Percentiles rank a stretch among this genome's conserved stretches.
These are phyloP conservation scores for Cheilosia pagana DNA, from an alignment of 2,888 invertebrate genomes.

Conservation along the genomic window DNA sequence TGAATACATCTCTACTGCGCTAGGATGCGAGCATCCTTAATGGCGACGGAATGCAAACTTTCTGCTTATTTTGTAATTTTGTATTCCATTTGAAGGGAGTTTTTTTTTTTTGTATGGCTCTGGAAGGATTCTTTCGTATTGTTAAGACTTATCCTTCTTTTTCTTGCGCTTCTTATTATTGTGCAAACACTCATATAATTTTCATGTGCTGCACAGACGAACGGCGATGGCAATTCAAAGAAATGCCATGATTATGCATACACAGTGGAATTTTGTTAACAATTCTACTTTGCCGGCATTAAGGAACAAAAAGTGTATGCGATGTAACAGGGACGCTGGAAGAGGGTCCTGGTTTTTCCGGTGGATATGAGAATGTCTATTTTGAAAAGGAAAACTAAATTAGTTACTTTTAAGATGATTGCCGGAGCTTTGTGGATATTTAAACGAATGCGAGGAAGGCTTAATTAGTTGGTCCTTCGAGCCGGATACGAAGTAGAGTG, in stretches of 20 bases:
- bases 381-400: conserved; percentile 38
- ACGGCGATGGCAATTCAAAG: conserved; percentile 11
- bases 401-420: conserved; percentile 38
- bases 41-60: neutral
- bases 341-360: conserved; percentile 1
- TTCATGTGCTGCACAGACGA: conserved; percentile 21
- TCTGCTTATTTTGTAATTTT: neutral
- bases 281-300: conserved; percentile 10
- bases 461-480: conserved; percentile 47
- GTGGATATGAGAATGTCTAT: neutral
- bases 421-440: conserved; percentile 34
- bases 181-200: conserved; percentile 36
- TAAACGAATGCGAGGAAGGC: conserved; percentile 13
- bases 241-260: conserved; percentile 24
- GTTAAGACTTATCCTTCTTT: conserved; percentile 28
- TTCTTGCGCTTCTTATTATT: conserved; percentile 23
- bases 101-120: neutral
- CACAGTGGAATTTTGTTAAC: conserved; percentile 21
- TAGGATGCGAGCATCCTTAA: conserved; percentile 6
- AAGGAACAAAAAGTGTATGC: neutral
- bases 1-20: neutral
- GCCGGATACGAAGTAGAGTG: neutral
- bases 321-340: conserved; percentile 16
- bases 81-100: conserved; percentile 20
- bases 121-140: conserved; percentile 33